Base-by-base conservation (phyloP, 2,113 vertebrate species). In the Ranitomeya variabilis region DNA sequence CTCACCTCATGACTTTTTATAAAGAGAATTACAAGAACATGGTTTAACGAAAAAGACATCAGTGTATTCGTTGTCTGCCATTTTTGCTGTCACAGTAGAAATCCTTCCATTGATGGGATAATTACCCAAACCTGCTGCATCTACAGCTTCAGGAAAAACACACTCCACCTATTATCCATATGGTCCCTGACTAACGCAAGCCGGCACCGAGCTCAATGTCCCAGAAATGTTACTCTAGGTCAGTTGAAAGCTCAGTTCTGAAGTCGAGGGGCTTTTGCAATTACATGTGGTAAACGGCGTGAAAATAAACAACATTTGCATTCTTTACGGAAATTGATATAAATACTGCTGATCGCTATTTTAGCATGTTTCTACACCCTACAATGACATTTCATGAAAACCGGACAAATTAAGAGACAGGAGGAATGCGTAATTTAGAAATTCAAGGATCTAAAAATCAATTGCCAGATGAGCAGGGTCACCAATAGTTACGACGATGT, bases 81-180 rank as follows among this genome's bases (percentile, higher is more conserved):
- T 37, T 57, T 79, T 62, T 78, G 85, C 85, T 77, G 85, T 31
- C 73, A 62, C 31, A 86, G 73, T 62, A 51, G 71, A 73, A 86
- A 86, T 62, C 83, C 52, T 85, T 76, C 60, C 45, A 23, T 78
- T 60, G 55, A 54, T 9, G 21, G 55, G 55, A 78, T 79, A 79
- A 79, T 78, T 86, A 31, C 37, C 74, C 19, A 23, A 86, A 66
- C 59, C 15, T 64, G 59, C 85, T 79, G 59, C 73, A 78, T 79
- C 85, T 79, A 60, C 85, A 86, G 18, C 26, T 85, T 73, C 19
- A 1, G 14, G 64, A 66, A 79, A 79, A 60, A 86, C n/a, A 78
- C 71, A 5, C 45, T 79, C 52, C 37, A 26, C 45, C 57, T 57
- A 86, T 79, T 78, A 66, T 86, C 86, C 86, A 87, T 67, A 69